Percentiles rank a stretch among this genome's conserved stretches.
These are phyloP conservation scores for Alectoris magna DNA, from an alignment of 2,797 vertebrate genomes.

Conservation along the genomic window DNA sequence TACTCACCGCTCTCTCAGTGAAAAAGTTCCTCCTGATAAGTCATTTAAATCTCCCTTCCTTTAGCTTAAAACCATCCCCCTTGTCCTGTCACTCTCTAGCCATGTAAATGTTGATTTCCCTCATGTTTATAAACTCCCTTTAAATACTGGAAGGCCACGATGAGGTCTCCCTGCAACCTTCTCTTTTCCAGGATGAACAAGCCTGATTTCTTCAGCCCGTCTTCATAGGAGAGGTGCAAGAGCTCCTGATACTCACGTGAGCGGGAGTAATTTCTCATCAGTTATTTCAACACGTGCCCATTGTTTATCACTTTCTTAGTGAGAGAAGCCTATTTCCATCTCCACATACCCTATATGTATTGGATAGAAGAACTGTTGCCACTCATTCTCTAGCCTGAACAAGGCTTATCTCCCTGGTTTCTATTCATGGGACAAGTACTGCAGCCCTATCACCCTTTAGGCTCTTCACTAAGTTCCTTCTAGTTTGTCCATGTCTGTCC, in stretches of 20 bases:
- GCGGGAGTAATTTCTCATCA: neutral
- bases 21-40: no score
- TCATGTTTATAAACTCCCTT: no score
- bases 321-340: neutral
- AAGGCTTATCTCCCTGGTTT: neutral
- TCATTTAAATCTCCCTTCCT: no score
- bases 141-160: no score
- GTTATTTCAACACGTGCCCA: neutral
- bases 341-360: neutral
- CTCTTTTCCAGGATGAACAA: no score
- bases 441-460: neutral
- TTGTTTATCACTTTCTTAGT: neutral
- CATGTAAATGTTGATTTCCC: no score
- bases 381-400: neutral
- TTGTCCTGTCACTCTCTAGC: no score
- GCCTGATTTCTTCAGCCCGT: no score
- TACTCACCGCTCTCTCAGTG: no score
- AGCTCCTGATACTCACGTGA: neutral
- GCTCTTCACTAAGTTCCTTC: neutral
- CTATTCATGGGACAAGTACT: neutral
- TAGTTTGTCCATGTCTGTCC: no score
- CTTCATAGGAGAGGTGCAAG: neutral
- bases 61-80: no score
- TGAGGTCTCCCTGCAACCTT: no score
- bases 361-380: neutral